Percentiles rank a stretch among this genome's conserved stretches.
These are phyloP conservation scores for Cotesia vestalis DNA, from an alignment of 1,140 invertebrate species.

Conservation along the genomic window DNA sequence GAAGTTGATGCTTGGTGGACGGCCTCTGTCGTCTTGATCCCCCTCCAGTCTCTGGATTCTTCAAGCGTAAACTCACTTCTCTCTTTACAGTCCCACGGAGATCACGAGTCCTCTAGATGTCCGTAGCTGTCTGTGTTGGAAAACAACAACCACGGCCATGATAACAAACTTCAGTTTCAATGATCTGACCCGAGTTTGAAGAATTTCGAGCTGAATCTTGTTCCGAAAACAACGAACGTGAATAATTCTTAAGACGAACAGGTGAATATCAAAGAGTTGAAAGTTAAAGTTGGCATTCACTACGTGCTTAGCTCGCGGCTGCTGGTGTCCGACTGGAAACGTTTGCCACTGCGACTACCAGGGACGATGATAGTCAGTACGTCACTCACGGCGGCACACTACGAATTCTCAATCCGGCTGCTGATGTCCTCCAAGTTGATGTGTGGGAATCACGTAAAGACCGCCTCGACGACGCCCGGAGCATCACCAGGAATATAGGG, in stretches of 20 bases:
- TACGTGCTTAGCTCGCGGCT: constrained; percentile 45
- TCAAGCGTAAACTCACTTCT: too few species aligned
- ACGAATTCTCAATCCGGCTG: constrained; percentile 14
- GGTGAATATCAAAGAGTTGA: background rate
- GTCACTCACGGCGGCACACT: constrained; percentile 43
- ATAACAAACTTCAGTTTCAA: too few species aligned
- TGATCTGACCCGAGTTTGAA: too few species aligned
- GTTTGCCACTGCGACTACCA: constrained; percentile 36
- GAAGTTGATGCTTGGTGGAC: too few species aligned
- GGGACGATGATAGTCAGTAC: constrained; percentile 33
- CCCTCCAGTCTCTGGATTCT: too few species aligned
- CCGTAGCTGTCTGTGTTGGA: too few species aligned
- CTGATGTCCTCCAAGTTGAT: background rate
- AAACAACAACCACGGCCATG: too few species aligned
- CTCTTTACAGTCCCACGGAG: too few species aligned
- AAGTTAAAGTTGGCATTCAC: background rate
- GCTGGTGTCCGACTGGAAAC: constrained; percentile 51
- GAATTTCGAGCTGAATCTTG: too few species aligned
- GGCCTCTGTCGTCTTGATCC: too few species aligned
- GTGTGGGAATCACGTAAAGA: background rate
- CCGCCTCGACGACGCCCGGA: constrained; percentile 10
- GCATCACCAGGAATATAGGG: constrained; percentile 8
- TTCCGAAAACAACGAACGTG: too few species aligned
- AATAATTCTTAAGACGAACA: background rate
- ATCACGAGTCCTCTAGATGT: too few species aligned